Evolutionary conservation across 2,888 invertebrate genomes (phyloP), one percentile per base, ranked within the genome.

Genomic region (Mesorhabditis spiculigera): DNA sequence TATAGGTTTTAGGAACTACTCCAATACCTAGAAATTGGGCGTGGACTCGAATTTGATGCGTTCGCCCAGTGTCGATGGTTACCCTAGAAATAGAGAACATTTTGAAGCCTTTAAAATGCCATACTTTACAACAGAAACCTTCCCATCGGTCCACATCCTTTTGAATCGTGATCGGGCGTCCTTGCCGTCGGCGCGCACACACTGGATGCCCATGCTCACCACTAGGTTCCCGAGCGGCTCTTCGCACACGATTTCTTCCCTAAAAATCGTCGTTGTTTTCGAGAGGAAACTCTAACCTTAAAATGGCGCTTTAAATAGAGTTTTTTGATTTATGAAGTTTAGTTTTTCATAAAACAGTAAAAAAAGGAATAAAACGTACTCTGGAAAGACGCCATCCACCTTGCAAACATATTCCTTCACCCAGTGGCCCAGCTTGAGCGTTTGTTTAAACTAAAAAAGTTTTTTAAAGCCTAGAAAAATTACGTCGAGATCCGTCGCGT

Each of bases 31-130:
- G 90, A 88, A 93, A 98, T 88, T 99, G 98, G 75, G 97, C 90
- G 88, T 99, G 98, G 45, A 98, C 95, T 76, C 98, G 90, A 81
- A 98, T 98, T 89, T 98, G 98, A 87, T 98, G 98, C 92, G 97
- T 98, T 75, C 98, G 90, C 3, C 98, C 98, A 0, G 97, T 97
- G 86, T 92, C 91, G 1, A 97, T 97, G 86, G 92, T 91, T 89
- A 95, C 96, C 50, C 58, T 50, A 3, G n/a, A 50, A 50, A 13
- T 10, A 10, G 58, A 50, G 58, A 28, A 28, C 1, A 1, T 50
- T 50, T 50, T 50, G 58, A 50, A 13, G 3, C 10, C 58, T 50
- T 2, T 2, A 50, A 50, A 50, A 50, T 2, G 58, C 3, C 58
- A 10, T 50, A 50, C 58, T 93, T 90, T 6, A 98, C 95, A 44